Evolutionary conservation across 2,888 invertebrate species (phyloP).

Genomic region (Cosmorhoe ocellata): DNA sequence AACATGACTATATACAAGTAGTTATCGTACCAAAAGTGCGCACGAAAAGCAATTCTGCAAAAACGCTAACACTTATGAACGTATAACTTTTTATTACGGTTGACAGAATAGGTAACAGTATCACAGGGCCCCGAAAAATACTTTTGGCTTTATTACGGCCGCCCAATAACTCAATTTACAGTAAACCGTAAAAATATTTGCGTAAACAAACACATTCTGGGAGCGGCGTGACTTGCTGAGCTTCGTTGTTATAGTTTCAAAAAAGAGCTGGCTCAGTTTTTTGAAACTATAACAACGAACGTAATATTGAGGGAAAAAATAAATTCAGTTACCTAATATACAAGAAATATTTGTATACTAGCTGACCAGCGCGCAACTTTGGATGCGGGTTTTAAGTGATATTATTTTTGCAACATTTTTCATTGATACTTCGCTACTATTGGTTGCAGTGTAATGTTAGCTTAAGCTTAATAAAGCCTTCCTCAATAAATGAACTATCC

Average conservation of each 20-base stretch:
- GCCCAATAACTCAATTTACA: slow-evolving; percentile 45
- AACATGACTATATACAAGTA: slow-evolving; percentile 4
- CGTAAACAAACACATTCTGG: slow-evolving; percentile 47
- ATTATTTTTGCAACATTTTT: too few relatives aligned
- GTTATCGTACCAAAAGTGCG: slow-evolving; percentile 19
- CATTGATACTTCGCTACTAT: too few relatives aligned
- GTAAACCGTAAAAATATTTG: slow-evolving; percentile 37
- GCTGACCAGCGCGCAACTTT: too few relatives aligned
- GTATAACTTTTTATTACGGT: slow-evolving; percentile 29
- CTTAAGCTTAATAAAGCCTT: too few relatives aligned
- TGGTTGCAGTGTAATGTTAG: too few relatives aligned
- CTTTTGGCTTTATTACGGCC: slow-evolving; percentile 37
- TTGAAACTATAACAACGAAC: neutral
- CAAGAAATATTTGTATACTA: too few relatives aligned
- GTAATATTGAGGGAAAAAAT: too few relatives aligned
- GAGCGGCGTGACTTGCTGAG: slow-evolving; percentile 11
- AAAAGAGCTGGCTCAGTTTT: slow-evolving; percentile 3
- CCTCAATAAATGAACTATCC: too few relatives aligned
- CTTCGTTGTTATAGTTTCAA: too few relatives aligned
- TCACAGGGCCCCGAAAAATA: slow-evolving; percentile 22
- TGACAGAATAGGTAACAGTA: slow-evolving; percentile 1
- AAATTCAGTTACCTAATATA: too few relatives aligned
- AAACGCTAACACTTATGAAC: slow-evolving; percentile 30
- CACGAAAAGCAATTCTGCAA: slow-evolving; percentile 19
- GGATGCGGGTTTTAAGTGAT: too few relatives aligned